Conservation (phyloP, 2,113 vertebrate species). For the Telmatochromis sp. region DNA sequence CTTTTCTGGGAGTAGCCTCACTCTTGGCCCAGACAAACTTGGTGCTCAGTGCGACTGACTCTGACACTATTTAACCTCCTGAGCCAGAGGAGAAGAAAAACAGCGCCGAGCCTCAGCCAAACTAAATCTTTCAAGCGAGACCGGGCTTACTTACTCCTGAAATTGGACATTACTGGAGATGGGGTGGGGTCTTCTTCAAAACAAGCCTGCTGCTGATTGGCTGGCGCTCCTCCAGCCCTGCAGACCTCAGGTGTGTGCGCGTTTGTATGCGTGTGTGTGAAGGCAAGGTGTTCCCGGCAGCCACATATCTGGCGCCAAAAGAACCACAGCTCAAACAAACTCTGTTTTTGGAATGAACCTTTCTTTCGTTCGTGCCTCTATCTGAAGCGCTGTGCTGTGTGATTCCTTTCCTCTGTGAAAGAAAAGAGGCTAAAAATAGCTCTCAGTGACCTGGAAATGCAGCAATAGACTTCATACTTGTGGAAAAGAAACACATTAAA, state of each 20-base stretch:
- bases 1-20: slow-evolving; percentile 41
- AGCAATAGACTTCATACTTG: slow-evolving; percentile 30
- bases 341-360: slow-evolving; percentile 42
- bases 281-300: slow-evolving; percentile 56
- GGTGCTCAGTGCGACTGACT: slow-evolving; percentile 30
- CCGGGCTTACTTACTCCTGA: slow-evolving; percentile 39
- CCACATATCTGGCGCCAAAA: slow-evolving; percentile 50
- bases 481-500: slow-evolving; percentile 13
- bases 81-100: slow-evolving; percentile 54
- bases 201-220: slow-evolving; percentile 31
- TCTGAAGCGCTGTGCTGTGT: slow-evolving; percentile 28
- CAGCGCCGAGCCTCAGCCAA: slow-evolving; percentile 37
- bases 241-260: slow-evolving; percentile 53
- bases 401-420: slow-evolving; percentile 42
- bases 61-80: slow-evolving; percentile 53
- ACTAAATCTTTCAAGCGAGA: slow-evolving; percentile 40
- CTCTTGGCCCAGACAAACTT: slow-evolving; percentile 33
- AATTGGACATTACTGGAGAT: slow-evolving; percentile 41
- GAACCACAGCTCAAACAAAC: slow-evolving; percentile 64
- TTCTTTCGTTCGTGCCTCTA: slow-evolving; percentile 22
- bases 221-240: not conserved
- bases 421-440: slow-evolving; percentile 49
- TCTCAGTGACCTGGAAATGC: slow-evolving; percentile 51
- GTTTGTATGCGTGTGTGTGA: slow-evolving; percentile 12
- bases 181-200: slow-evolving; percentile 27